phyloP scores from a whole-genome alignment of 1,140 invertebrate species.

The Zaprionus inermis region DNA sequence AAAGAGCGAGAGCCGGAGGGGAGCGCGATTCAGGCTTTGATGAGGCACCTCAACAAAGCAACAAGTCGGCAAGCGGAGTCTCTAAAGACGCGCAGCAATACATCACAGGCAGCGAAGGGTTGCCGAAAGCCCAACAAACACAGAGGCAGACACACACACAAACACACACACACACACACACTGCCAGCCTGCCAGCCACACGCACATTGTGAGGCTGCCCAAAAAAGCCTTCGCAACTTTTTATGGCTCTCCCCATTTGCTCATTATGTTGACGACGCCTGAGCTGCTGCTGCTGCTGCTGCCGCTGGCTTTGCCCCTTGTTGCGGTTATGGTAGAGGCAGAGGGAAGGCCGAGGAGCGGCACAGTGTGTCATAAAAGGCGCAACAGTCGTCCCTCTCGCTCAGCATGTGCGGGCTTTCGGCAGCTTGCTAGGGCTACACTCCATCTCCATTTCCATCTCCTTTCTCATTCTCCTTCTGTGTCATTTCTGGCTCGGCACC shows the following conservation, averaged over 20 bases:
- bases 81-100: conserved; percentile 32
- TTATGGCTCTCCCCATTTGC: conserved; percentile 49
- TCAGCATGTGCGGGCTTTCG: conserved; percentile 43
- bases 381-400: conserved; percentile 20
- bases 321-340: background rate
- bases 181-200: conserved; percentile 9
- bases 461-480: conserved; percentile 34
- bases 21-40: conserved; percentile 3
- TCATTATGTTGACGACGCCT: conserved; percentile 48
- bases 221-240: conserved; percentile 51
- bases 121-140: conserved; percentile 56
- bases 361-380: conserved; percentile 53
- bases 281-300: conserved; percentile 12
- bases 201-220: conserved; percentile 41
- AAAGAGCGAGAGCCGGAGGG: background rate
- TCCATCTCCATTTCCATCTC: conserved; percentile 34
- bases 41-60: conserved; percentile 32
- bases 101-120: conserved; percentile 59
- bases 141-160: background rate
- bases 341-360: background rate
- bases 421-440: conserved; percentile 47
- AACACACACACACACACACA: conserved; percentile 25
- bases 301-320: background rate
- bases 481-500: conserved; percentile 41
- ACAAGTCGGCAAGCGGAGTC: conserved; percentile 39